Base-by-base conservation (phyloP, 1,140 invertebrate species). In the Anoplolepis gracilipes region DNA sequence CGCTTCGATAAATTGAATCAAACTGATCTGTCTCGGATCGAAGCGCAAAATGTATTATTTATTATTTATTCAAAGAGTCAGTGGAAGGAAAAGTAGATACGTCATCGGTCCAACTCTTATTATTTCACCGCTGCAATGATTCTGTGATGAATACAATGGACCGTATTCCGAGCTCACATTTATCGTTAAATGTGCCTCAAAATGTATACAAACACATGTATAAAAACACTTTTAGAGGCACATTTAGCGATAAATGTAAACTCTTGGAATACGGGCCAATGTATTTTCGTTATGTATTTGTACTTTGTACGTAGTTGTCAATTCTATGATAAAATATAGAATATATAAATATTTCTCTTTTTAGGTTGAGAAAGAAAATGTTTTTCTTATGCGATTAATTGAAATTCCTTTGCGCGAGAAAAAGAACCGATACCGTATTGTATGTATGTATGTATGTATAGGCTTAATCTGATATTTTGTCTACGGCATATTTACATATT, bases 11-110 rank as follows among this genome's bases (percentile, higher is more conserved):
- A 89, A 76, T 77, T 55, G 76, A 62, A 89, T 49, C 69, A 73
- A 65, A 85, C 75, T n/a, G 36, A 64, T 69, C 85, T 85, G 65
- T 49, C 57, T n/a, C 57, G 39, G 25, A n/a, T 19, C 70, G 62
- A 49, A 55, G 25, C 55, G n/a, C n/a, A 36, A 89, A 88, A 87
- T 89, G 87, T 86, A 89, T 90, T 89, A 90, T 90, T 89, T 88
- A 90, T 89, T 28, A 76, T 88, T 42, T 55, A 55, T 88, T 75
- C 61, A 61, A 55, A 62, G 22, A 77, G 75, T 22, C 22, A 72
- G 19, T 25, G 81, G 13, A 19, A 64, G 88, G 84, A 89, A 86
- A 88, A 77, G 76, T 77, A 55, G 36, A 11, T 16, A 7, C 49
- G 36, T 67, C 75, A 70, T 75, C 86, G 61, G 22, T 49, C 25